A percentile compares a stretch with the other conserved stretches of the same genome.
Evolutionary conservation across 2,797 vertebrate genomes (phyloP).

Genomic region (Steatocranus sp.): DNA sequence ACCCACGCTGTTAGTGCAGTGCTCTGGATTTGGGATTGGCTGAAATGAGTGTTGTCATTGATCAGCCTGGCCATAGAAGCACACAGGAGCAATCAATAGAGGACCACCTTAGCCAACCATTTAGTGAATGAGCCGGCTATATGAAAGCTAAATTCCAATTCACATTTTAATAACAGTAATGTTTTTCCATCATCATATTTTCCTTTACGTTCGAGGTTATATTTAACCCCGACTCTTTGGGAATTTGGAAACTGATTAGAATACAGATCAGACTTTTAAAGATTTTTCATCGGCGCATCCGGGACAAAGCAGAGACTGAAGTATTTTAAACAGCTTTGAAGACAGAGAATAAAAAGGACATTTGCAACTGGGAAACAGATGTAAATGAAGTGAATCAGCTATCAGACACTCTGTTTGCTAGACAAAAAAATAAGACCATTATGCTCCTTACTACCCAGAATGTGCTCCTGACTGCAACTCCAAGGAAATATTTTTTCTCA

Average conservation of each 20-base stretch:
- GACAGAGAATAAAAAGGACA: slow-evolving; percentile 17
- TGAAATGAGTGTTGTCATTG: background rate
- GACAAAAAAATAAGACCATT: background rate
- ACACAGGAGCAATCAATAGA: background rate
- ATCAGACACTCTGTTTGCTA: background rate
- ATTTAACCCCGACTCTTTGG: background rate
- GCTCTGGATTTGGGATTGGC: slow-evolving; percentile 16
- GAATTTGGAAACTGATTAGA: background rate
- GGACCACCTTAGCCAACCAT: background rate
- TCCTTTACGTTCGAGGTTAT: background rate
- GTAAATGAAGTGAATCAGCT: slow-evolving; percentile 21
- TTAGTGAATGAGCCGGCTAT: background rate
- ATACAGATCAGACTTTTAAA: background rate
- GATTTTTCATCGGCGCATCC: background rate
- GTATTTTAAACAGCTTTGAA: slow-evolving; percentile 45
- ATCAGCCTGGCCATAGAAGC: background rate
- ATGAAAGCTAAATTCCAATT: background rate
- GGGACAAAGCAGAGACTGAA: background rate
- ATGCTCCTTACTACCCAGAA: background rate
- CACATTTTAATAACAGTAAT: background rate
- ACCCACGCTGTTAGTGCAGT: background rate
- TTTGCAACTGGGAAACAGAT: slow-evolving; percentile 22
- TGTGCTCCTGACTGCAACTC: slow-evolving; percentile 10
- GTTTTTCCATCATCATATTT: background rate
- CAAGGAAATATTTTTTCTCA: slow-evolving; percentile 26